Evolutionary conservation across 2,797 vertebrate genomes (phyloP), one percentile per base, ranked within the genome.

Genomic region (Microctenopoma stevenorrisi): DNA sequence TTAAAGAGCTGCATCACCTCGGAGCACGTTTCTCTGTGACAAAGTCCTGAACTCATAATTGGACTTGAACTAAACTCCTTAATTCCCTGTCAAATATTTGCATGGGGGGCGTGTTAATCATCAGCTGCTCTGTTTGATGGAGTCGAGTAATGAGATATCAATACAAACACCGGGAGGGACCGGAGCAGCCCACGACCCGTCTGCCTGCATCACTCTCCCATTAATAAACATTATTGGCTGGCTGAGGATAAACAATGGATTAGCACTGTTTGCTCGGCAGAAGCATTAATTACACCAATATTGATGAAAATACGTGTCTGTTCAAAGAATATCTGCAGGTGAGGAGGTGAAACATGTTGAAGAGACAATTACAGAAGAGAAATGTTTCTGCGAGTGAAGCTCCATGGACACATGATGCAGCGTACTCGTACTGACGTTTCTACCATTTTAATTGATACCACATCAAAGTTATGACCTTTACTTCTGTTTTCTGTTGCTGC

Each of bases 161-260:
- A 56, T 68, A 64, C 46, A 56, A 77, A 68, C 62, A 68, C 13
- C 22, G 14, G n/a, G 15, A 57, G 33, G 54, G 37, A 48, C 26
- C n/a, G 46, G 42, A 64, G 58, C 9, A 7, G 62, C 59, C 0
- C 12, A 56, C 33, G 54, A 68, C 60, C 64, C 2, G 49, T 2
- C 56, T 0, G 25, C 13, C 15, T 12, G 49, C 11, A 50, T 72
- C 37, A 61, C 53, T 49, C 47, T 12, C 38, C 56, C 48, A 57
- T 54, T 82, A 74, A 76, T 59, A 74, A 76, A 72, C 57, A 74
- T 54, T 2, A 66, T 54, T 52, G 62, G 59, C 65, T 62, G 5
- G 33, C 26, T 43, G 62, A 73, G 70, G 72, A 79, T 64, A 66
- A 79, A 81, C 68, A 73, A 10, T 22, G 71, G 79, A 87, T 85